A percentile compares a stretch with the other conserved stretches of the same genome.
phyloP scores from a whole-genome alignment of 1,140 invertebrate genomes.

The Maniola jurtina region DNA sequence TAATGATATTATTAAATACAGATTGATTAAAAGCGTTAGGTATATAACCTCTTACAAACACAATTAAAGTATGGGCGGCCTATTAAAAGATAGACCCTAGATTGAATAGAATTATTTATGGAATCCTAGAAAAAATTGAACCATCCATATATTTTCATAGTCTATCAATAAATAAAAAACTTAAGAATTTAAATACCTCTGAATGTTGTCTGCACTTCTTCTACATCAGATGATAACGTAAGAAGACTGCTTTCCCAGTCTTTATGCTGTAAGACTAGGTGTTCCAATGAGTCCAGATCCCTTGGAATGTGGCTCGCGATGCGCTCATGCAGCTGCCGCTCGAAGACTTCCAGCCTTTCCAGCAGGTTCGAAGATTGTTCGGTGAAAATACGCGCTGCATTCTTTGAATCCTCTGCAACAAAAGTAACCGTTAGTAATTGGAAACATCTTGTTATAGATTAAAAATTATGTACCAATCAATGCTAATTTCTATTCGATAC shows the following conservation, averaged over 20 bases:
- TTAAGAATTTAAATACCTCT: constrained; percentile 69
- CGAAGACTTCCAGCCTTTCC: constrained; percentile 90
- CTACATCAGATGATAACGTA: constrained; percentile 87
- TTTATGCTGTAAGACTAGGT: constrained; percentile 92
- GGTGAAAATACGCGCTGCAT: constrained; percentile 90
- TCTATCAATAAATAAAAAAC: neutral
- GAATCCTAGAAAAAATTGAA: too few relatives aligned
- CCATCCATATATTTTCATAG: too few relatives aligned
- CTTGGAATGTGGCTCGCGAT: constrained; percentile 89
- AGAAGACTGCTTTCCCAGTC: constrained; percentile 89
- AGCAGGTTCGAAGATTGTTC: constrained; percentile 91
- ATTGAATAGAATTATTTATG: too few relatives aligned
- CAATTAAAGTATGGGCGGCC: too few relatives aligned
- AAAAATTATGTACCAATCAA: neutral
- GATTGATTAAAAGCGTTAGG: too few relatives aligned
- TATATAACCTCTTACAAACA: too few relatives aligned
- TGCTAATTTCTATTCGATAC: neutral
- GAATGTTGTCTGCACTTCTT: constrained; percentile 90
- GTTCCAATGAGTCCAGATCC: constrained; percentile 91
- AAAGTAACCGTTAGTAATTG: neutral
- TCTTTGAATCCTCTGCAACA: constrained; percentile 89
- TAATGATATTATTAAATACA: too few relatives aligned
- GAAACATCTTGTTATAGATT: neutral
- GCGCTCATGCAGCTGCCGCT: constrained; percentile 88
- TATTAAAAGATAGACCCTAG: too few relatives aligned